phyloP scores from a whole-genome alignment of 2,113 vertebrate species.

The Forbesichthys agassizii region DNA sequence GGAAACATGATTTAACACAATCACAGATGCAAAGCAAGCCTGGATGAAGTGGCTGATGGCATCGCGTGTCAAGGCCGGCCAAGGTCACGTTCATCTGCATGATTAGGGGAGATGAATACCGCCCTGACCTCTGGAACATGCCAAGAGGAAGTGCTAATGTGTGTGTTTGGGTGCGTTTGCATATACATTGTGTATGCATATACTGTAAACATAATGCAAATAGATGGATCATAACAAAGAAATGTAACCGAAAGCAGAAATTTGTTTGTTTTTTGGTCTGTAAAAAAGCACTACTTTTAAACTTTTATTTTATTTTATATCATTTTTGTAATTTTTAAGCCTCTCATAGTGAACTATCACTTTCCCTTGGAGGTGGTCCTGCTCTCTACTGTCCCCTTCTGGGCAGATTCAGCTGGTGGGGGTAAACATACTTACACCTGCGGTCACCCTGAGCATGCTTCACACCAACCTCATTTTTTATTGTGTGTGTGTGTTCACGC shows the following conservation, averaged over 20 bases:
- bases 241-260: too few species aligned
- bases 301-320: neutral
- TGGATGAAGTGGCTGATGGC: conserved; percentile 63
- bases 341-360: neutral
- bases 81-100: conserved; percentile 74
- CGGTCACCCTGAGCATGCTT: conserved; percentile 26
- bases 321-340: neutral
- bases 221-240: too few species aligned
- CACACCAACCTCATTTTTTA: neutral
- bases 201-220: neutral
- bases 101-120: conserved; percentile 70
- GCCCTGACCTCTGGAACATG: conserved; percentile 69
- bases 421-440: conserved; percentile 56
- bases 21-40: conserved; percentile 75
- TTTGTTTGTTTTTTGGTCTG: neutral
- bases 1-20: conserved; percentile 74
- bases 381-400: conserved; percentile 75
- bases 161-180: conserved; percentile 33
- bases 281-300: neutral
- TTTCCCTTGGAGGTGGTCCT: conserved; percentile 27
- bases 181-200: conserved; percentile 15
- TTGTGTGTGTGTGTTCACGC: too few species aligned
- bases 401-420: conserved; percentile 50
- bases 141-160: conserved; percentile 35
- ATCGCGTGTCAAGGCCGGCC: conserved; percentile 65